phyloP scores from a whole-genome alignment of 2,797 vertebrate species.

The Echeneis naucrates region DNA sequence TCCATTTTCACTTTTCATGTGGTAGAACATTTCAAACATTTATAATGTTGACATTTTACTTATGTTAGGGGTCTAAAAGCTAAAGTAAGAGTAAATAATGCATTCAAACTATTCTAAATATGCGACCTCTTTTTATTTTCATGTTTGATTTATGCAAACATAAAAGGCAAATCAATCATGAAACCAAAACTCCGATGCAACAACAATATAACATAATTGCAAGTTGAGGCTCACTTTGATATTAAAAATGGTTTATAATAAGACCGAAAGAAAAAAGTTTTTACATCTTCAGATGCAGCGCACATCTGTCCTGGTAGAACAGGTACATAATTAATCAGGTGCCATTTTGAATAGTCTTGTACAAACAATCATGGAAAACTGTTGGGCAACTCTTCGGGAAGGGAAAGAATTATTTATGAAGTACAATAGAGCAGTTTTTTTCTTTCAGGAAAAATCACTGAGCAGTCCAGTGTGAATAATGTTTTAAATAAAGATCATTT shows the following conservation, averaged over 20 bases:
- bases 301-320: neutral
- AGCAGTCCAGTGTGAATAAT: constrained; percentile 43
- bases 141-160: neutral
- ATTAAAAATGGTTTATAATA: neutral
- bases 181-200: neutral
- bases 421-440: neutral
- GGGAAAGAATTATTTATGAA: neutral
- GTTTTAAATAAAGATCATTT: constrained; percentile 58
- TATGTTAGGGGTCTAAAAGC: too few relatives aligned
- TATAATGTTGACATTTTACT: too few relatives aligned
- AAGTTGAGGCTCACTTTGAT: neutral
- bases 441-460: constrained; percentile 15
- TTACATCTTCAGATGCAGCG: too few relatives aligned
- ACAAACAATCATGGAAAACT: neutral
- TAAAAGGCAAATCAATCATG: neutral
- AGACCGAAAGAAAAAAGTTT: neutral
- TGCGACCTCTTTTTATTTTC: too few relatives aligned
- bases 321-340: neutral
- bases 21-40: too few relatives aligned
- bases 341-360: neutral
- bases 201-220: too few relatives aligned
- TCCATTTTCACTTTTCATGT: too few relatives aligned
- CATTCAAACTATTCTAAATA: neutral
- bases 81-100: too few relatives aligned
- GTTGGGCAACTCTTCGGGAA: neutral